phyloP scores from a whole-genome alignment of 2,797 vertebrate species.

The Meriones psammophilus region DNA sequence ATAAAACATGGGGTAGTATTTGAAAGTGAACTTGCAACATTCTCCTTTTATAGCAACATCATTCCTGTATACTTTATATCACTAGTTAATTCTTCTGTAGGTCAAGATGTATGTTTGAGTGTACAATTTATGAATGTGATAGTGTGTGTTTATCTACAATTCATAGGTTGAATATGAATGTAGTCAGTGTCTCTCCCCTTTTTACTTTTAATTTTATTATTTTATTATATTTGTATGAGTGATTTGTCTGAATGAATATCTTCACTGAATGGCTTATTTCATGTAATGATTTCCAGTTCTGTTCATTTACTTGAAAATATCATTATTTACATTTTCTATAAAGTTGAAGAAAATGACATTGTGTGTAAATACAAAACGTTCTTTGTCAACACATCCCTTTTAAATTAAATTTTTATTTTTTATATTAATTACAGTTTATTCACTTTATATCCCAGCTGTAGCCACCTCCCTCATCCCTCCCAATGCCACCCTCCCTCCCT shows the following conservation, averaged over 20 bases:
- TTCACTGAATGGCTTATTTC: neutral
- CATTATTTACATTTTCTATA: neutral
- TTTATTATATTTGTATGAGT: neutral
- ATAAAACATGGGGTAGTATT: neutral
- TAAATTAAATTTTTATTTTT: no score
- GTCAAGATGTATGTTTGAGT: neutral
- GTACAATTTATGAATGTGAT: neutral
- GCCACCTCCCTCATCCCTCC: no score
- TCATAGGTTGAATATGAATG: neutral
- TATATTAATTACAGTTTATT: no score
- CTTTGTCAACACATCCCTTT: no score
- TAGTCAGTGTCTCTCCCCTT: neutral
- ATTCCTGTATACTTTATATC: neutral
- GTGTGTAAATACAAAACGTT: no score
- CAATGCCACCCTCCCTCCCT: no score
- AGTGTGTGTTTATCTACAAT: neutral
- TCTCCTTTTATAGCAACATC: neutral
- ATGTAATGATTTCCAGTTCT: neutral
- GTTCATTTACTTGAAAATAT: neutral
- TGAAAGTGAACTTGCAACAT: neutral
- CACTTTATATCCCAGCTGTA: no score
- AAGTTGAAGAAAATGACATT: no score
- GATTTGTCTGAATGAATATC: neutral
- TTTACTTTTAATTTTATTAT: neutral
- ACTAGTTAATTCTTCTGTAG: neutral